Evolutionary conservation across 2,888 invertebrate genomes (phyloP), one percentile per base, ranked within the genome.

Genomic region (Harmothoe impar): DNA sequence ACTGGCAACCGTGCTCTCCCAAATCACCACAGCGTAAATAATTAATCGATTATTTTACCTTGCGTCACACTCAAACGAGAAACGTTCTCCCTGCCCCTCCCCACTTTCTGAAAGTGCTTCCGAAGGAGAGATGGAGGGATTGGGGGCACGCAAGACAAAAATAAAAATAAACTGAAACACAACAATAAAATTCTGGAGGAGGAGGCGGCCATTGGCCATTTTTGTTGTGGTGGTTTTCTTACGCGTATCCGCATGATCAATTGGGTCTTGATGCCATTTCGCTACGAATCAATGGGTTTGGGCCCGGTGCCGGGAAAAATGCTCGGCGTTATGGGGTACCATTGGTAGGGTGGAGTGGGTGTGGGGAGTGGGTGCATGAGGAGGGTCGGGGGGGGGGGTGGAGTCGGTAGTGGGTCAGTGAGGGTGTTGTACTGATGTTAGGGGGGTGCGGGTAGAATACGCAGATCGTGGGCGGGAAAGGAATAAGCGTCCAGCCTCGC

Each of bases 21-120:
- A 33, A 81, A 81, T 43, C 81, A 81, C 81, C 43, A 43, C 43
- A 43, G n/a, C 81, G 81, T 81, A 81, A 81, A 81, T 81, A 81
- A 81, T 81, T 43, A 81, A 81, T 81, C 81, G 43, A 43, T 81
- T 81, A 81, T 81, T 81, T 81, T 81, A 81, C 81, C 81, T 81
- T 81, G 81, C 81, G 81, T 43, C 81, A 81, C 81, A 35, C 33
- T 81, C 81, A 81, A 81, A 81, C 81, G 43, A 77, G 35, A 81
- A 35, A 81, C n/a, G n/a, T 35, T 81, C 81, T 17, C 35, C 43
- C 23, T 43, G 17, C 77, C 29, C 23, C 62, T 25, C 62, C 5
- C 10, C 43, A 43, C 62, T 20, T 62, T 62, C 29, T 25, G 72
- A 72, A 72, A 72, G 72, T 29, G 72, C 72, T 72, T 72, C 31